Evolutionary conservation across 2,113 vertebrate species (phyloP).

Genomic region (Phylloscopus whistleri): DNA sequence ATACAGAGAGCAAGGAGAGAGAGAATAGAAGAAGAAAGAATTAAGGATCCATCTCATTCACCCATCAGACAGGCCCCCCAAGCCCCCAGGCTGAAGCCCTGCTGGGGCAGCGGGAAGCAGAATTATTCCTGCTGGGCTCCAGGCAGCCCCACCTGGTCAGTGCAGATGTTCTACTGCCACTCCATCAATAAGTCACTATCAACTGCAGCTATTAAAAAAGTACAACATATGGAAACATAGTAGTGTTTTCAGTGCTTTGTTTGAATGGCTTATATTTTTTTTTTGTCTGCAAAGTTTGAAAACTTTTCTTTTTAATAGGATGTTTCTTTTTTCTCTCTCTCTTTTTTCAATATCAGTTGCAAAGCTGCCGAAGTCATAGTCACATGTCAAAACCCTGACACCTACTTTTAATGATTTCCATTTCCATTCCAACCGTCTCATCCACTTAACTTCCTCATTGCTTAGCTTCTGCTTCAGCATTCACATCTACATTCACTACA

Average conservation of each 20-base stretch:
- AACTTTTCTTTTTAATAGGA: neutral
- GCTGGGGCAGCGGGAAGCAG: neutral
- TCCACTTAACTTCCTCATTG: neutral
- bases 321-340: neutral
- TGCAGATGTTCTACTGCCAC: neutral
- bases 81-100: neutral
- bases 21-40: neutral
- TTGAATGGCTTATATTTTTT: neutral
- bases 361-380: neutral
- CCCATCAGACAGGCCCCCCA: neutral
- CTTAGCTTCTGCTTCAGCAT: neutral
- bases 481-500: neutral
- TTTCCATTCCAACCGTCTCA: neutral
- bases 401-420: neutral
- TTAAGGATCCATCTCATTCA: neutral
- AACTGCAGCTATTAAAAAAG: neutral
- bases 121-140: neutral
- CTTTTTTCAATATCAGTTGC: neutral
- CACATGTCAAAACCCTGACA: constrained; percentile 5
- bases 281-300: neutral
- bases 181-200: neutral
- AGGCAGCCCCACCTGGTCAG: neutral
- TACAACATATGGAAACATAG: neutral
- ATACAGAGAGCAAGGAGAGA: neutral
- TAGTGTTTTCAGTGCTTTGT: neutral